These are phyloP conservation scores for Epizoanthus stellaris DNA, from an alignment of 92 coral and sea anemone species.

Conservation along the genomic window DNA sequence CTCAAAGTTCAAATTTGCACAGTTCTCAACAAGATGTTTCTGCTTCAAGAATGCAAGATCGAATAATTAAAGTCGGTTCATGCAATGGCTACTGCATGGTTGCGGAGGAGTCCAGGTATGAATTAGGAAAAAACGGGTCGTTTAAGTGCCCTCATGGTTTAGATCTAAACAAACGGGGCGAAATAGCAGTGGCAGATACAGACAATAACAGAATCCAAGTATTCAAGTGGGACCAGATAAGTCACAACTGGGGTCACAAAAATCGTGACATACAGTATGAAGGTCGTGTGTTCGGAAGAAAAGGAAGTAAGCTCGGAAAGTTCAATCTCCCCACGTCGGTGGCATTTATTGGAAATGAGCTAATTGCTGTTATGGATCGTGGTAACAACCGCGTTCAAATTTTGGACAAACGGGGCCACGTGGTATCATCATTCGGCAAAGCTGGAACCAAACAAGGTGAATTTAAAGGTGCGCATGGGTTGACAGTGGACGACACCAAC, in stretches of 20 bases:
- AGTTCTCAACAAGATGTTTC: neutral
- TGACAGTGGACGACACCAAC: conserved; percentile 14
- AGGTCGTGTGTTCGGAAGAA: conserved; percentile 6
- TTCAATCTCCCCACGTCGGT: conserved; percentile 16
- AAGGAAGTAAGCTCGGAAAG: conserved; percentile 18
- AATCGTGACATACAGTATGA: neutral
- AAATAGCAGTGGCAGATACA: conserved; percentile 20
- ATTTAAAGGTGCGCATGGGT: conserved; percentile 15
- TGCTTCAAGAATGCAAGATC: neutral
- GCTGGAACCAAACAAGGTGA: conserved; percentile 5
- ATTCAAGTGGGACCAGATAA: conserved; percentile 1
- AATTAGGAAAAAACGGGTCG: neutral
- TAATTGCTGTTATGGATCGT: conserved; percentile 22
- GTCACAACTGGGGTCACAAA: neutral
- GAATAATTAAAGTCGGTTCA: neutral
- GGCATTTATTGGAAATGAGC: conserved; percentile 1
- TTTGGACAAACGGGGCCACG: conserved; percentile 29
- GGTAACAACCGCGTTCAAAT: conserved; percentile 19
- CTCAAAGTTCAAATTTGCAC: neutral
- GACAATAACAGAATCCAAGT: conserved; percentile 22
- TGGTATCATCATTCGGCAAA: conserved; percentile 12
- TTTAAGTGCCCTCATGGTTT: conserved; percentile 24
- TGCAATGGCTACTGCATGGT: conserved; percentile 24
- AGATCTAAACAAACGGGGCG: neutral
- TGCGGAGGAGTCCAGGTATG: neutral